Base-by-base conservation (phyloP, 2,888 invertebrate species). In the Pseudococcus longispinus region DNA sequence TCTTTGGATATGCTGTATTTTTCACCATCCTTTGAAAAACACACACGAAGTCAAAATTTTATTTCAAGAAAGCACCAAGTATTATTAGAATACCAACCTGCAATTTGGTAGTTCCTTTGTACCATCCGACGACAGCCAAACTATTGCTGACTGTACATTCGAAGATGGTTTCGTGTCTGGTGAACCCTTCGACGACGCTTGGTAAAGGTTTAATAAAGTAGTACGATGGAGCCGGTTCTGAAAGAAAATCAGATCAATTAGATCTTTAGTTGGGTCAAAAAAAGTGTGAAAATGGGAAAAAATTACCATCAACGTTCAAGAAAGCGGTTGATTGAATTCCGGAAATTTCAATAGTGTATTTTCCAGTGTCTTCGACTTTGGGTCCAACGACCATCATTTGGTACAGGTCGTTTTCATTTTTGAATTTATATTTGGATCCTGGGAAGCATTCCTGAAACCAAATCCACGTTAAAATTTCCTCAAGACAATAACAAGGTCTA, bases 341-440 rank as follows among this genome's bases (percentile, higher is more conserved):
- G 89, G 96, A 95, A 89, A 98, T 97, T 92, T 99, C 98, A 90
- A 98, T 95, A 0, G 96, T 96, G 90, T 98, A 98, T 92, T 98
- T 98, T 89, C 98, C 99, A 89, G 96, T 96, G 91, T 99, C 99
- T 89, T 99, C 99, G 55, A 96, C 96, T 92, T 96, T 97, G 0
- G 99, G 98, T 90, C 93, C 94, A 91, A 93, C 93, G 90, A 99
- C 97, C 89, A 96, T 95, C 88, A 99, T 92, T 90, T 95, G 96
- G 91, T 99, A 98, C 0, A 95, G 94, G 90, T 98, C 97, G 90
- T 95, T 96, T 91, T 98, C 98, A 90, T 95, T 95, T 90, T 95
- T 95, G 91, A 99, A 96, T 92, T 99, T 98, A 91, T 96, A 99
- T 91, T 98, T 99, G 88, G 97, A 95, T 89, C 99, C 97, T 88